A percentile compares a stretch with the other conserved stretches of the same genome.
Evolutionary conservation across 2,888 invertebrate genomes (phyloP).

Genomic region (Chironomus riparius): DNA sequence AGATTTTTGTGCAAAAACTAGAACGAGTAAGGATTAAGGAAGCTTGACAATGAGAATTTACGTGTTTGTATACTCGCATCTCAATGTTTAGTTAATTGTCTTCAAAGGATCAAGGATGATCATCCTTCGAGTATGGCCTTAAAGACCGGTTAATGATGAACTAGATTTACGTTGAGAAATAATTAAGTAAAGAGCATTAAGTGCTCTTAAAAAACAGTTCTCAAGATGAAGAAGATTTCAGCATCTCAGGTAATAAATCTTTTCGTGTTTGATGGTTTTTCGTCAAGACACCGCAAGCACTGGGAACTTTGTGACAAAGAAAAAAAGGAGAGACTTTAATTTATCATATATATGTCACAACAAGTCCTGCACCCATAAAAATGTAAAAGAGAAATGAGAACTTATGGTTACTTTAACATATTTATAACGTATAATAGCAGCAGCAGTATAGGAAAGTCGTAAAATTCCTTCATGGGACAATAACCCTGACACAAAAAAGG

Average conservation of each 20-base stretch:
- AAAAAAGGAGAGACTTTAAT: not conserved
- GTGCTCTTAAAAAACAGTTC: not conserved
- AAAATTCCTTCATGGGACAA: constrained; percentile 20
- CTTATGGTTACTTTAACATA: not conserved
- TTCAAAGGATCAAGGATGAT: not conserved
- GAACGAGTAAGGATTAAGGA: not conserved
- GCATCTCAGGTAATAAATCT: not conserved
- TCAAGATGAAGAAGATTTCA: not conserved
- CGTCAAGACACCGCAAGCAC: no score
- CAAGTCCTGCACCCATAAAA: not conserved
- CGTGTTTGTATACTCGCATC: not conserved
- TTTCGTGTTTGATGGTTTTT: no score
- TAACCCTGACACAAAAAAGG: not conserved
- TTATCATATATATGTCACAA: constrained; percentile 5
- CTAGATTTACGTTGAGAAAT: not conserved
- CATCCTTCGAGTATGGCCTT: not conserved
- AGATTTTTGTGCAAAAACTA: not conserved
- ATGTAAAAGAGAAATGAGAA: not conserved
- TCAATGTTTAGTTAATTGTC: not conserved
- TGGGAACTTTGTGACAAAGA: no score
- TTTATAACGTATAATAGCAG: not conserved
- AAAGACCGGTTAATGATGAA: not conserved
- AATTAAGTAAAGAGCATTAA: not conserved
- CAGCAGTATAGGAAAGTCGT: not conserved
- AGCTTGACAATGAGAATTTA: not conserved